These are phyloP conservation scores for Acanthacorydalis orientalis DNA, from an alignment of 2,888 invertebrate genomes.

Conservation along the genomic window DNA sequence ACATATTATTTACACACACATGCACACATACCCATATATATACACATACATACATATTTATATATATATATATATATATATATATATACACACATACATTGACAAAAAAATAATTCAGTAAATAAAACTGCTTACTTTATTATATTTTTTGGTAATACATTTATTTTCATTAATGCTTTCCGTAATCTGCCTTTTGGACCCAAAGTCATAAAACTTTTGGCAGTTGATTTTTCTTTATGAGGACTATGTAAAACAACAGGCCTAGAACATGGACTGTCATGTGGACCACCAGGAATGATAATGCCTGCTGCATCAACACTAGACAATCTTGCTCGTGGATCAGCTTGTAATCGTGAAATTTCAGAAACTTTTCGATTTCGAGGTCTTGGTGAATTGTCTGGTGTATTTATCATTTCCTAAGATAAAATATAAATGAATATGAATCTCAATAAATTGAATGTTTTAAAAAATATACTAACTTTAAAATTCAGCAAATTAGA, in stretches of 20 bases:
- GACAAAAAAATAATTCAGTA: background rate
- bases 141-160: conserved; percentile 71
- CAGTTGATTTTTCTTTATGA: conserved; percentile 39
- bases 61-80: no score
- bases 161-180: conserved; percentile 77
- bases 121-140: conserved; percentile 25
- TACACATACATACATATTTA: no score
- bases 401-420: conserved; percentile 51
- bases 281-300: conserved; percentile 15
- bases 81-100: no score
- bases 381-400: conserved; percentile 67
- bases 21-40: no score
- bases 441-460: conserved; percentile 12
- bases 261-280: conserved; percentile 28
- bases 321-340: conserved; percentile 60
- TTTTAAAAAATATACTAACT: conserved; percentile 29
- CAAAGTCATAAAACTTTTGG: conserved; percentile 67
- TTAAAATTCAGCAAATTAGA: conserved; percentile 84
- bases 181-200: conserved; percentile 72
- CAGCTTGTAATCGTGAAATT: conserved; percentile 46
- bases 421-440: conserved; percentile 1
- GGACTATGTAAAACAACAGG: conserved; percentile 42
- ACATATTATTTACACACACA: no score
- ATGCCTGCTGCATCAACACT: conserved; percentile 42
- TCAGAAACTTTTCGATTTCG: conserved; percentile 44